Conservation (phyloP, 1,140 invertebrate genomes). For the Odontomachus brunneus region DNA sequence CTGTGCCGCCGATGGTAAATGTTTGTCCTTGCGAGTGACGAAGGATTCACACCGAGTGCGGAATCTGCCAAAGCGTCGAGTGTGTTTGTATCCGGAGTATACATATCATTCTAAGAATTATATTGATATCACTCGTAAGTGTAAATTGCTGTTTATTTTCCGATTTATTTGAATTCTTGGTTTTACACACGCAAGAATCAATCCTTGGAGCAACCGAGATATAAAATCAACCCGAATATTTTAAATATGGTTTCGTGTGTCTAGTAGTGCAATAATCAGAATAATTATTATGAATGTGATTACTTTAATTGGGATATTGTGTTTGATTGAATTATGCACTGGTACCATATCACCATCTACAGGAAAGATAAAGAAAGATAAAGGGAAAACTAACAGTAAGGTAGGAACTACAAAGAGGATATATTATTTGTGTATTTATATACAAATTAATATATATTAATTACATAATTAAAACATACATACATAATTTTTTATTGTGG, state of each 20-base stretch:
- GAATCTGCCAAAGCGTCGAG: too few relatives aligned
- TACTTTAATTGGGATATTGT: slow-evolving; percentile 60
- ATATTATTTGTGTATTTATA: background rate
- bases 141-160: too few relatives aligned
- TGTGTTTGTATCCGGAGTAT: too few relatives aligned
- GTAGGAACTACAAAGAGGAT: slow-evolving; percentile 61
- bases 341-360: slow-evolving; percentile 77
- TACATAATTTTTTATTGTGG: slow-evolving; percentile 1
- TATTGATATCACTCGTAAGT: too few relatives aligned
- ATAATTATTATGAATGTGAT: slow-evolving; percentile 74
- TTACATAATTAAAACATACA: background rate
- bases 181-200: too few relatives aligned
- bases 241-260: background rate
- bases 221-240: too few relatives aligned
- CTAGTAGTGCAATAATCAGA: background rate
- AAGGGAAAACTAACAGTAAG: slow-evolving; percentile 73
- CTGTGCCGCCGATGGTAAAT: too few relatives aligned
- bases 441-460: background rate
- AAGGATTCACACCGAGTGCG: too few relatives aligned
- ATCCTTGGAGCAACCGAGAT: too few relatives aligned
- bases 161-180: too few relatives aligned
- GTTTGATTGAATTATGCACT: slow-evolving; percentile 58
- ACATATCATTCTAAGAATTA: too few relatives aligned
- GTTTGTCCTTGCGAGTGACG: too few relatives aligned
- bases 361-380: slow-evolving; percentile 73